Percentiles rank a stretch among this genome's conserved stretches.
Conservation (phyloP, 2,113 vertebrate species). For the Prochilodus magdalenae region DNA sequence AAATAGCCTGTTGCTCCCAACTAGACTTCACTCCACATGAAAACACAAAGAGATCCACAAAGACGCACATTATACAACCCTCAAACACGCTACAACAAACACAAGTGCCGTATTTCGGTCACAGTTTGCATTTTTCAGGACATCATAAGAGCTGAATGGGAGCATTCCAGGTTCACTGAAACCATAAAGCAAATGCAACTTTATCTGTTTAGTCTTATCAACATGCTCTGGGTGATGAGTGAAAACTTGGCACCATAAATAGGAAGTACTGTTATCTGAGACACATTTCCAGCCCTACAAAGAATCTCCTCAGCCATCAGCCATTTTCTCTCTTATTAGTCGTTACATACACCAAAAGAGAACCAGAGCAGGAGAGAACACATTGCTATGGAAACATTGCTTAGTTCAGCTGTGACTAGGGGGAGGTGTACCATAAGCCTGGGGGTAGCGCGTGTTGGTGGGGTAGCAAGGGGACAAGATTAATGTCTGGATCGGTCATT, state of each 20-base stretch:
- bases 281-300: slow-evolving; percentile 37
- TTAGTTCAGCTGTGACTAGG: slow-evolving; percentile 47
- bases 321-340: slow-evolving; percentile 44
- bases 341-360: slow-evolving; percentile 36
- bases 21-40: background rate
- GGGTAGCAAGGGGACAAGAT: slow-evolving; percentile 34
- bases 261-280: slow-evolving; percentile 40
- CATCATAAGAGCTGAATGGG: slow-evolving; percentile 21
- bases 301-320: slow-evolving; percentile 35
- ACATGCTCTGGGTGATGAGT: slow-evolving; percentile 39
- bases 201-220: slow-evolving; percentile 39
- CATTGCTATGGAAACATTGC: slow-evolving; percentile 64
- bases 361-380: slow-evolving; percentile 8
- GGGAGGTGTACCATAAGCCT: slow-evolving; percentile 44
- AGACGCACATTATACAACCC: background rate
- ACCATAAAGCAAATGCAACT: slow-evolving; percentile 41
- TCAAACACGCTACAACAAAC: background rate
- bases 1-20: background rate
- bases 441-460: slow-evolving; percentile 31
- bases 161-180: slow-evolving; percentile 1
- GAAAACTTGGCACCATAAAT: slow-evolving; percentile 36
- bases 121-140: slow-evolving; percentile 12
- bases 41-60: slow-evolving; percentile 7
- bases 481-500: slow-evolving; percentile 43
- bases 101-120: slow-evolving; percentile 6